Evolutionary conservation across 2,888 invertebrate species (phyloP).

Genomic region (Spilarctia lutea): DNA sequence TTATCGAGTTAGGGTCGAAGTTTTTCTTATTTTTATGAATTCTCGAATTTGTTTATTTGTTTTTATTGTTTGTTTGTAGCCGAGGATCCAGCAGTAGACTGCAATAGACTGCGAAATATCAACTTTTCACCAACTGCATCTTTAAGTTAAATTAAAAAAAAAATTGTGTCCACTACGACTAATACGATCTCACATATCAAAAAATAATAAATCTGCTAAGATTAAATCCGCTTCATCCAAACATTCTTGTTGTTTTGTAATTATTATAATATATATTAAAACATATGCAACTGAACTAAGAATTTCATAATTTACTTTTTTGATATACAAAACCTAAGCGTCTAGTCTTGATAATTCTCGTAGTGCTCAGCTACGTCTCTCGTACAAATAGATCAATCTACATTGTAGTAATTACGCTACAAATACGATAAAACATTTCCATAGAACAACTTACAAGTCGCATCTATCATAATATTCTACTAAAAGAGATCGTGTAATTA

Average conservation of each 20-base stretch:
- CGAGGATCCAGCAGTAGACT: too few species aligned
- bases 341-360: neutral
- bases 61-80: too few species aligned
- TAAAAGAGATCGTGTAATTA: constrained; percentile 90
- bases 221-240: neutral
- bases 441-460: constrained; percentile 29
- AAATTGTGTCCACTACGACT: too few species aligned
- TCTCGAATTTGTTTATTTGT: neutral
- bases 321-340: neutral
- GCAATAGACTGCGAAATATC: too few species aligned
- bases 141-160: neutral
- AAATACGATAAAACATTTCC: constrained; percentile 26
- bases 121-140: neutral
- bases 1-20: neutral
- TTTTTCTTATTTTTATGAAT: neutral
- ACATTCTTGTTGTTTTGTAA: too few species aligned
- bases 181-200: neutral
- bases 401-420: constrained; percentile 19
- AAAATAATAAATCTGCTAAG: neutral
- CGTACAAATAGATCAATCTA: constrained; percentile 5
- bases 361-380: neutral
- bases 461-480: constrained; percentile 59
- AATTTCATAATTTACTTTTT: neutral
- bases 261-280: neutral
- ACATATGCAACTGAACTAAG: neutral